These are phyloP conservation scores for Ditula angustiorana DNA, from an alignment of 2,888 invertebrate species.

Conservation along the genomic window DNA sequence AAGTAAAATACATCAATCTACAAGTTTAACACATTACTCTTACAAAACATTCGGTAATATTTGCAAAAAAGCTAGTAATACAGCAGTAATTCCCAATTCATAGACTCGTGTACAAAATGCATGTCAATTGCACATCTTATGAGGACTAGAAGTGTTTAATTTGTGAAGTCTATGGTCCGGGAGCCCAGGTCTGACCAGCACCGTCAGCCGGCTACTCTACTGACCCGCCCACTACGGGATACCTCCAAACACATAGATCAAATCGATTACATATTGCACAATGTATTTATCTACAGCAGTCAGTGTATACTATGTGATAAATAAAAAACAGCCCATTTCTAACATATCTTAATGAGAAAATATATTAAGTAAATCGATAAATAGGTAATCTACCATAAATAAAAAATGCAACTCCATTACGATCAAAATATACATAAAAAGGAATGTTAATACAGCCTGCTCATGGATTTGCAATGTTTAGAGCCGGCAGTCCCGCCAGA, in stretches of 20 bases:
- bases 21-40: conserved; percentile 53
- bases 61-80: conserved; percentile 62
- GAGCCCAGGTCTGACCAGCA: conserved; percentile 39
- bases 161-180: conserved; percentile 60
- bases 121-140: conserved; percentile 27
- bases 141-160: conserved; percentile 34
- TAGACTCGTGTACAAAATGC: conserved; percentile 48
- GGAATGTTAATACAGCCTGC: conserved; percentile 69
- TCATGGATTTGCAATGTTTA: conserved; percentile 48
- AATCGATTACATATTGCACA: conserved; percentile 63
- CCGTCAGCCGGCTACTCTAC: conserved; percentile 49
- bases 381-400: conserved; percentile 64
- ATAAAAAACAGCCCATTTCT: conserved; percentile 76
- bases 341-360: conserved; percentile 66
- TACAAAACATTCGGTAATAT: conserved; percentile 72
- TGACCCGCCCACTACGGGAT: conserved; percentile 50
- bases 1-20: conserved; percentile 63
- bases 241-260: conserved; percentile 48
- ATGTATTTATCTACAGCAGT: conserved; percentile 59
- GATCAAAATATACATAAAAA: conserved; percentile 64
- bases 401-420: conserved; percentile 55
- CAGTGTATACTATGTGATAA: conserved; percentile 52
- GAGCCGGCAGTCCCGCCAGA: conserved; percentile 26
- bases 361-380: conserved; percentile 54
- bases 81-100: conserved; percentile 59